phyloP scores from a whole-genome alignment of 92 coral and sea anemone species.

The Blastomussa wellsi region DNA sequence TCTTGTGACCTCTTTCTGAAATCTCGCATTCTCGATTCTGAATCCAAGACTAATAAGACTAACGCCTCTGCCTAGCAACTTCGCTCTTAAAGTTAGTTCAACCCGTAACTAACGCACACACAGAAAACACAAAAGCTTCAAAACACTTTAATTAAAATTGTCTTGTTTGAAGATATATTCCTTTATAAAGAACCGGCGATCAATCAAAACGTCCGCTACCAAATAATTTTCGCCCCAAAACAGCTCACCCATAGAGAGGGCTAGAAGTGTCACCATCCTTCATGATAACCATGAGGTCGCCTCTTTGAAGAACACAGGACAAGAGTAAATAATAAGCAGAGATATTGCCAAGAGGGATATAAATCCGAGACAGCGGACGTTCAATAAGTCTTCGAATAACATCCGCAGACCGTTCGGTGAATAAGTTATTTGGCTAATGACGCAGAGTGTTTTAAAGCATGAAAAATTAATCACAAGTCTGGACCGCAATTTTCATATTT shows the following conservation, averaged over 20 bases:
- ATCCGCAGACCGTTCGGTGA: neutral
- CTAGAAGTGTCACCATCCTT: neutral
- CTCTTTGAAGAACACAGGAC: neutral
- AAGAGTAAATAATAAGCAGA: neutral
- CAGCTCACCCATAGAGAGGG: neutral
- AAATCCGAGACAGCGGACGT: neutral
- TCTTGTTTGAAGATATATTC: neutral
- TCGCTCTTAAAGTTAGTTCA: neutral
- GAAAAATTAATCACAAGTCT: neutral
- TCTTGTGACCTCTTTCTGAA: neutral
- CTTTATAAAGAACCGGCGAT: neutral
- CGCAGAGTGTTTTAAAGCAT: neutral
- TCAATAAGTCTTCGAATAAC: neutral
- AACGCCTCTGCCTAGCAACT: neutral
- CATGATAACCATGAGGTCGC: neutral
- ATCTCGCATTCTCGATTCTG: neutral
- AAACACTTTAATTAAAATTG: neutral
- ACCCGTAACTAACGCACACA: neutral
- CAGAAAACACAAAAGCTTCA: neutral
- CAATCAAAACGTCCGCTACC: neutral
- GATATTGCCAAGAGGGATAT: neutral
- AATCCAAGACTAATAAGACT: neutral
- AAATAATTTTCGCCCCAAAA: neutral
- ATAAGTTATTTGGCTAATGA: slow-evolving; percentile 4
- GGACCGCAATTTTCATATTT: neutral